phyloP scores from a whole-genome alignment of 92 coral and sea anemone species.

The Porites rus region DNA sequence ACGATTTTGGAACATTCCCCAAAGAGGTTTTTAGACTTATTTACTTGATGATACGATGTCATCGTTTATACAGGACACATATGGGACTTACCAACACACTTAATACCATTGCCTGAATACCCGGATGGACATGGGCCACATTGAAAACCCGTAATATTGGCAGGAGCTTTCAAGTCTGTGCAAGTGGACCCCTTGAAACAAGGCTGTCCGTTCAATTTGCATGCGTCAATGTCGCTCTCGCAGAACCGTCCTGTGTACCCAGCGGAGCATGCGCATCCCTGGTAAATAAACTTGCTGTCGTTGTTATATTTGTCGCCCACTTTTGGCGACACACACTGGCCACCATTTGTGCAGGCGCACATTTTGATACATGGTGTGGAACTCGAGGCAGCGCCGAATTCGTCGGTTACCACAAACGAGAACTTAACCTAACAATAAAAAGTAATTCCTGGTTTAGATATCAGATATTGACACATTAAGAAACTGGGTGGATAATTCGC shows the following conservation, averaged over 20 bases:
- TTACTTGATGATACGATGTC: neutral
- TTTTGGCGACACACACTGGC: slow-evolving; percentile 63
- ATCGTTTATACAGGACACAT: neutral
- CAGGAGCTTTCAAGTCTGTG: slow-evolving; percentile 65
- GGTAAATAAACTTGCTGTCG: slow-evolving; percentile 55
- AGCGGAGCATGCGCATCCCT: slow-evolving; percentile 70
- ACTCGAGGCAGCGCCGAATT: slow-evolving; percentile 56
- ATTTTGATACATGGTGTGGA: slow-evolving; percentile 67
- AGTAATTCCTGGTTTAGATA: neutral
- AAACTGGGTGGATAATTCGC: no score
- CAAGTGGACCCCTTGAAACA: slow-evolving; percentile 82
- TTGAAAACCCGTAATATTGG: slow-evolving; percentile 47
- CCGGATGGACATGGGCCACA: slow-evolving; percentile 86
- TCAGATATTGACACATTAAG: neutral
- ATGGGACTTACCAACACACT: slow-evolving; percentile 70
- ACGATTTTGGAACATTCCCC: neutral
- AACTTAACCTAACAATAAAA: slow-evolving; percentile 58
- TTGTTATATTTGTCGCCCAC: slow-evolving; percentile 36
- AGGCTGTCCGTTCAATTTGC: slow-evolving; percentile 67
- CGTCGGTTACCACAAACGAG: slow-evolving; percentile 70
- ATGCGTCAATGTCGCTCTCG: slow-evolving; percentile 73
- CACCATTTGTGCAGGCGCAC: slow-evolving; percentile 78
- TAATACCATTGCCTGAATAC: slow-evolving; percentile 69
- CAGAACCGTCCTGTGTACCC: slow-evolving; percentile 84
- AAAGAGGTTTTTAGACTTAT: no score